Evolutionary conservation across 2,113 vertebrate species (phyloP).

Genomic region (Copsychus sechellarum): DNA sequence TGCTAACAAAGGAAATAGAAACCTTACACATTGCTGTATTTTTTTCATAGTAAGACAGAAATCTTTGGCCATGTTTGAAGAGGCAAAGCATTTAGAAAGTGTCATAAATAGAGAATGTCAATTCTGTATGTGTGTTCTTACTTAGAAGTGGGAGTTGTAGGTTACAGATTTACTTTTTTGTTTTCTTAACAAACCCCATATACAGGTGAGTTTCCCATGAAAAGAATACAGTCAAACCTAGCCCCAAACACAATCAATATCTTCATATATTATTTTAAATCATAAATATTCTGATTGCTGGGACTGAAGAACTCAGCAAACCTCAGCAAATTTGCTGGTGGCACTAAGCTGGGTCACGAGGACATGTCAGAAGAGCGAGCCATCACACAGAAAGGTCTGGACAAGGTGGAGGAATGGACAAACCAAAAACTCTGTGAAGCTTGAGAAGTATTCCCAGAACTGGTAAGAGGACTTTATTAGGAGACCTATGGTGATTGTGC

Average conservation of each 20-base stretch:
- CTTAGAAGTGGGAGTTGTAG: not conserved
- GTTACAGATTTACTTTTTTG: not conserved
- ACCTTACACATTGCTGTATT: not conserved
- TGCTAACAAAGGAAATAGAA: not conserved
- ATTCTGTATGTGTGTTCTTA: not conserved
- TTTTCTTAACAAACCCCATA: not conserved
- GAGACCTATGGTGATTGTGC: not conserved
- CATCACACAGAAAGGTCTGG: not conserved
- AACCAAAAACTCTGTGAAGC: not conserved
- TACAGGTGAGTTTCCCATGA: not conserved
- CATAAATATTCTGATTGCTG: not conserved
- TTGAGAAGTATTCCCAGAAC: not conserved
- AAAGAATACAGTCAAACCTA: not conserved
- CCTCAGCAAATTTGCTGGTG: not conserved
- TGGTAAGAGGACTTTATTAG: not conserved
- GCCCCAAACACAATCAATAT: not conserved
- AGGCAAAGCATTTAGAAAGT: not conserved
- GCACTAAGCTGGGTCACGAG: not conserved
- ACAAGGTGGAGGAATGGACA: not conserved
- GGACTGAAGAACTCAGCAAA: not conserved
- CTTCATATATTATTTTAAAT: not conserved
- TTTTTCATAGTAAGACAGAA: not conserved
- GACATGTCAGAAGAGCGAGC: accelerated
- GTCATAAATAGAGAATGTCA: not conserved
- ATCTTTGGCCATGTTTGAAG: not conserved